Conservation (phyloP, 2,113 vertebrate genomes). For the Struthio camelus region DNA sequence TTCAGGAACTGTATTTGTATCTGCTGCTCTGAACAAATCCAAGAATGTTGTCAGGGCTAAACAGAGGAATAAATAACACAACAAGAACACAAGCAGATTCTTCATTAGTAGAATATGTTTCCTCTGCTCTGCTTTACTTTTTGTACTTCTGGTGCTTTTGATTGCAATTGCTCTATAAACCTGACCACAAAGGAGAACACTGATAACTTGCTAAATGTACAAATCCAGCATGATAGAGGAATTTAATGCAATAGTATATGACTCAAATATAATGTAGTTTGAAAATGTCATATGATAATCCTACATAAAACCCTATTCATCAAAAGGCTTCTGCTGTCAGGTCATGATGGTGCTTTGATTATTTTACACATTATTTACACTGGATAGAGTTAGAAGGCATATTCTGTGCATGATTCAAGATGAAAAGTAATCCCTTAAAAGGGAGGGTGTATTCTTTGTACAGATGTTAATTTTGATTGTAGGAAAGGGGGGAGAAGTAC, state of each 20-base stretch:
- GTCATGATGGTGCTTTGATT: constrained; percentile 75
- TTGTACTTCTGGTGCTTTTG: constrained; percentile 18
- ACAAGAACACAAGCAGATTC: not conserved
- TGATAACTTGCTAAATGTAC: constrained; percentile 66
- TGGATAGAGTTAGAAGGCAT: constrained; percentile 73
- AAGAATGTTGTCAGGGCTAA: not conserved
- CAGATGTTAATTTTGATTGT: constrained; percentile 70
- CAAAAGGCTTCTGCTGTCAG: constrained; percentile 76
- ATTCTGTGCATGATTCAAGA: constrained; percentile 67
- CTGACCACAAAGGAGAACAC: constrained; percentile 31
- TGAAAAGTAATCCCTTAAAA: constrained; percentile 66
- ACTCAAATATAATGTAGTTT: constrained; percentile 79
- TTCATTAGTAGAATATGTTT: constrained; percentile 8
- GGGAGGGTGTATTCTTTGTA: constrained; percentile 60
- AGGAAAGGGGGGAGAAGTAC: constrained; percentile 5
- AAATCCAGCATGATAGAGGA: constrained; percentile 59
- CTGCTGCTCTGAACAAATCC: not conserved
- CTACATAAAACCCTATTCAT: constrained; percentile 78
- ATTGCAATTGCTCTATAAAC: constrained; percentile 18
- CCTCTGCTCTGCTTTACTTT: constrained; percentile 1
- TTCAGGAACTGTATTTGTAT: not conserved
- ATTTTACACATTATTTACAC: constrained; percentile 80
- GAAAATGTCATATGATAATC: constrained; percentile 83
- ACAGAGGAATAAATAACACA: constrained; percentile 7
- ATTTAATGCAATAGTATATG: constrained; percentile 75